These are phyloP conservation scores for Lycia hirtaria DNA, from an alignment of 2,888 invertebrate genomes.

Conservation along the genomic window DNA sequence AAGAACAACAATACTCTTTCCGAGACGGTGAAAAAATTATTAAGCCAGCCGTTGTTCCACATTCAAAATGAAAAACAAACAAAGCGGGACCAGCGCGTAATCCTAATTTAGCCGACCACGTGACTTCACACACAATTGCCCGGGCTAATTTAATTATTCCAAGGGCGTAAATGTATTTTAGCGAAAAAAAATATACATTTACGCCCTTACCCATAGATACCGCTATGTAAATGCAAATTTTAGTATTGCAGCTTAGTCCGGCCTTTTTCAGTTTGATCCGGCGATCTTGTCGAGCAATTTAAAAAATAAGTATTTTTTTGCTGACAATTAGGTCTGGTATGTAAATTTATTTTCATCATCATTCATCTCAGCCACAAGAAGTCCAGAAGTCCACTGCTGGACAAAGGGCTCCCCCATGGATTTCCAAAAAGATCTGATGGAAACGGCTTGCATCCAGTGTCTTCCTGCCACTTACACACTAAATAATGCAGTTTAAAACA, in stretches of 20 bases:
- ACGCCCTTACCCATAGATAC: neutral
- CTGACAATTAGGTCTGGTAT: too few relatives aligned
- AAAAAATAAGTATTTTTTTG: neutral
- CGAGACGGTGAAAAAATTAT: neutral
- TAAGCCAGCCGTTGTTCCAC: neutral
- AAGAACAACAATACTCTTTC: too few relatives aligned
- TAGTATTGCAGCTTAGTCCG: conserved; percentile 1
- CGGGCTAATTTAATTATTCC: conserved; percentile 42
- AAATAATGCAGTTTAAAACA: too few relatives aligned
- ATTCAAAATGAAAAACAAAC: conserved; percentile 16
- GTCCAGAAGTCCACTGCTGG: too few relatives aligned
- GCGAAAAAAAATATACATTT: conserved; percentile 19
- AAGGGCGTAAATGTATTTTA: conserved; percentile 20
- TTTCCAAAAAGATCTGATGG: too few relatives aligned
- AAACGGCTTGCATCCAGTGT: too few relatives aligned
- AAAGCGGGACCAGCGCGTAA: neutral
- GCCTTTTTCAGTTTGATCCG: neutral
- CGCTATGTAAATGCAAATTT: conserved; percentile 21
- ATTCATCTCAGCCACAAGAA: too few relatives aligned
- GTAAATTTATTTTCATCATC: too few relatives aligned
- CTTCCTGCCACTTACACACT: too few relatives aligned
- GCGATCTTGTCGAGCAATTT: neutral
- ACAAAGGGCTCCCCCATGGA: too few relatives aligned
- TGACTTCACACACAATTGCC: conserved; percentile 46
- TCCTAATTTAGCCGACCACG: conserved; percentile 16